Conservation (phyloP, 2,797 vertebrate species). For the Synaphobranchus kaupii region DNA sequence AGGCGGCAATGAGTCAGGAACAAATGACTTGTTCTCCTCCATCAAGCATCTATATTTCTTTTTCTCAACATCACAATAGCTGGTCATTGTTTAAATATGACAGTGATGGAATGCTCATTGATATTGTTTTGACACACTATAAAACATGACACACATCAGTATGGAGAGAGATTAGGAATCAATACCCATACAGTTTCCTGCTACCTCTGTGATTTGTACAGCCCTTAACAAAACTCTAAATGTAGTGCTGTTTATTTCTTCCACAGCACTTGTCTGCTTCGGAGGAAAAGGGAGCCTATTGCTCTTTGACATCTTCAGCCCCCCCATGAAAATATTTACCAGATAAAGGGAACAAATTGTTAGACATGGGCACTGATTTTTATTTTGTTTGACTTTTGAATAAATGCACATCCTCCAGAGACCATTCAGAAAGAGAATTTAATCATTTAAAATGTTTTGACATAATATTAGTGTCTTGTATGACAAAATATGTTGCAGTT, state of each 20-base stretch:
- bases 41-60: conserved; percentile 81
- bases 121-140: conserved; percentile 84
- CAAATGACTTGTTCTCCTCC: conserved; percentile 79
- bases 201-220: conserved; percentile 71
- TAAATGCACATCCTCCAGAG: not conserved
- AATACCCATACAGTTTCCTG: conserved; percentile 77
- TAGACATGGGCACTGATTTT: not conserved
- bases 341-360: conserved; percentile 21
- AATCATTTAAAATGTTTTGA: too few species aligned
- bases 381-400: not conserved
- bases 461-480: too few species aligned
- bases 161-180: conserved; percentile 81
- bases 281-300: conserved; percentile 24
- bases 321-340: not conserved
- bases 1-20: conserved; percentile 70
- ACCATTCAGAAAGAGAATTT: too few species aligned
- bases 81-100: conserved; percentile 83
- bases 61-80: conserved; percentile 79
- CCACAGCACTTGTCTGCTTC: conserved; percentile 29
- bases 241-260: conserved; percentile 74
- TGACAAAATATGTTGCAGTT: too few species aligned
- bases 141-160: conserved; percentile 82
- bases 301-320: conserved; percentile 25
- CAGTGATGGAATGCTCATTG: conserved; percentile 80
- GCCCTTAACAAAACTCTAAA: conserved; percentile 78